A percentile compares a stretch with the other conserved stretches of the same genome.
Evolutionary conservation across 2,113 vertebrate species (phyloP).

Genomic region (Muntiacus reevesi): DNA sequence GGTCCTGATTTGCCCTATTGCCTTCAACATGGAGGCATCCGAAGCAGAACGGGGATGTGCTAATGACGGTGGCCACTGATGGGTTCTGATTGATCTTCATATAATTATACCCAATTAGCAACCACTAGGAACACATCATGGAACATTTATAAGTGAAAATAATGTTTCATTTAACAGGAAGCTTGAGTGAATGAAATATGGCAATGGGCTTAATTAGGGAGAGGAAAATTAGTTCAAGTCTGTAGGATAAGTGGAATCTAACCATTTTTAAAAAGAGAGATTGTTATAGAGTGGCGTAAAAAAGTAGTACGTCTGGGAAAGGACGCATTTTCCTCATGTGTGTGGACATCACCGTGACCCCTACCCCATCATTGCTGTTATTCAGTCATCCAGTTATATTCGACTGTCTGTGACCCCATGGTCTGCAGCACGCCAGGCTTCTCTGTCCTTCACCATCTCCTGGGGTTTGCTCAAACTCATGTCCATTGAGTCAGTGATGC

Average conservation of each 20-base stretch:
- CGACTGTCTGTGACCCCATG: not conserved
- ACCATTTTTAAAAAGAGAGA: not conserved
- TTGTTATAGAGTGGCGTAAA: not conserved
- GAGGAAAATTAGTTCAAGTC: slow-evolving; percentile 28
- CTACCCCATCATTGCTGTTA: not conserved
- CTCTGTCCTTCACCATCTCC: not conserved
- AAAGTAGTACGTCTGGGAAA: not conserved
- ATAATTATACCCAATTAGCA: slow-evolving; percentile 55
- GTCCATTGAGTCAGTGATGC: not conserved
- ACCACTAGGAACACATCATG: slow-evolving; percentile 3
- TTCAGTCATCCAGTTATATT: not conserved
- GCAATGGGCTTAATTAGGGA: slow-evolving; percentile 13
- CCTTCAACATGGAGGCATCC: not conserved
- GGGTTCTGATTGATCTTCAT: slow-evolving; percentile 40
- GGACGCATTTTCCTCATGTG: not conserved
- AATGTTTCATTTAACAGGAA: slow-evolving; percentile 40
- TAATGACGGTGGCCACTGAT: not conserved
- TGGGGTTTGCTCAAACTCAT: not conserved
- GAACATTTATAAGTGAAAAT: slow-evolving; percentile 51
- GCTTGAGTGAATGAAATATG: slow-evolving; percentile 27
- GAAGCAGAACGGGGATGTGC: not conserved
- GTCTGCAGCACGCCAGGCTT: not conserved
- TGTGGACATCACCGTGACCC: not conserved
- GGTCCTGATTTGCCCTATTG: not conserved
- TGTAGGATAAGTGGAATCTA: not conserved